These are phyloP conservation scores for Tokudaia muenninki DNA, from an alignment of 2,797 vertebrate species.

Conservation along the genomic window DNA sequence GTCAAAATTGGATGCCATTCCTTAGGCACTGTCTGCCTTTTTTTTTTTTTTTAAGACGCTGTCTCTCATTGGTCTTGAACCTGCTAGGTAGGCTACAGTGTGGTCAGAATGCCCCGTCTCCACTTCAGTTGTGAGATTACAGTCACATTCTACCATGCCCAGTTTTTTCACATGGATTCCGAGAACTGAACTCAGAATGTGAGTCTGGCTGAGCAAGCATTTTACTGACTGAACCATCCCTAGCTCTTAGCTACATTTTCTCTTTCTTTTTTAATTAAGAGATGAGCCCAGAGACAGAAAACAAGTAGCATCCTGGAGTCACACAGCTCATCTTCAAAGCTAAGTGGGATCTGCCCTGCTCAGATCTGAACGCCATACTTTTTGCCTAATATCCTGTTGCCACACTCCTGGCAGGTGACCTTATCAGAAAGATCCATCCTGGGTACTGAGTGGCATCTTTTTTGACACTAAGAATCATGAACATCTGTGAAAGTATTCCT, in stretches of 20 bases:
- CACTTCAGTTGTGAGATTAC: too few species aligned
- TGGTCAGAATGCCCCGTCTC: not conserved
- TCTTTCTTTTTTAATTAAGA: not conserved
- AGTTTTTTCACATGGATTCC: not conserved
- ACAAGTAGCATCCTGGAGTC: not conserved
- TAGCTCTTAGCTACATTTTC: not conserved
- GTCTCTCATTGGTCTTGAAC: not conserved
- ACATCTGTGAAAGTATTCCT: not conserved
- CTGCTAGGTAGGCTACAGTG: not conserved
- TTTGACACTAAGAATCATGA: not conserved
- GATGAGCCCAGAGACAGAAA: not conserved
- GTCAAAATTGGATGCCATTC: not conserved
- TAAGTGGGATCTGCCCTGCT: not conserved
- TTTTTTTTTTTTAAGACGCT: not conserved
- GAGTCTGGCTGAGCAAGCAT: not conserved
- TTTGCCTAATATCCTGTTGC: not conserved
- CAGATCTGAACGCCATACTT: not conserved
- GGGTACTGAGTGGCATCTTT: not conserved
- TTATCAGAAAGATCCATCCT: not conserved
- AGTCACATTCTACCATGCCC: not conserved
- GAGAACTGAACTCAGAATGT: not conserved
- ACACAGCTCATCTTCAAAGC: not conserved
- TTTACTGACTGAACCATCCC: not conserved
- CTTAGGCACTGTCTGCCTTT: not conserved
- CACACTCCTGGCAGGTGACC: not conserved